phyloP scores from a whole-genome alignment of 2,797 vertebrate genomes.

The Paratrypauchen microcephalus region DNA sequence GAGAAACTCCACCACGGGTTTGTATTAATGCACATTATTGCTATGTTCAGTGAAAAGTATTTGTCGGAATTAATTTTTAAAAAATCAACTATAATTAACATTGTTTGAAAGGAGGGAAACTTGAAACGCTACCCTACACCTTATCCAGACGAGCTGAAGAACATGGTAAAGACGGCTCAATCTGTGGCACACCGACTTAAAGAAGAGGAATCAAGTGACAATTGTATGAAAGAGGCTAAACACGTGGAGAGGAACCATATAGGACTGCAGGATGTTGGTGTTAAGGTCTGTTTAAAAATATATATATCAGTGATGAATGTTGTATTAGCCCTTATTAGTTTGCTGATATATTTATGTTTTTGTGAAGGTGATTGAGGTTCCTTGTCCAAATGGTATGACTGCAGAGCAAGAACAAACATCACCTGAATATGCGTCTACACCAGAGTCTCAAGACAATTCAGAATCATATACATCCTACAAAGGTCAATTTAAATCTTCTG shows the following conservation, averaged over 20 bases:
- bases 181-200: slow-evolving; percentile 93
- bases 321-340: too few species aligned
- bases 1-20: slow-evolving; percentile 91
- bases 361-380: slow-evolving; percentile 84
- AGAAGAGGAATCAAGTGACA: slow-evolving; percentile 89
- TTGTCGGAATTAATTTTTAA: not conserved
- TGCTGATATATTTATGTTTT: not conserved
- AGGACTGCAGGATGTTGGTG: slow-evolving; percentile 85
- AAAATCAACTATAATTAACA: not conserved
- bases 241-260: slow-evolving; percentile 80
- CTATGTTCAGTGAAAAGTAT: not conserved
- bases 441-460: slow-evolving; percentile 55
- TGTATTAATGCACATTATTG: slow-evolving; percentile 47
- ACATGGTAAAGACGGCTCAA: slow-evolving; percentile 99
- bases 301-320: not conserved
- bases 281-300: slow-evolving; percentile 80
- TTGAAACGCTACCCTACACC: slow-evolving; percentile 97
- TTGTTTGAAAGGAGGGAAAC: slow-evolving; percentile 86
- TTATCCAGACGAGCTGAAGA: slow-evolving; percentile 97
- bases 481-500: slow-evolving; percentile 77
- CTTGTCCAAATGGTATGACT: slow-evolving; percentile 74
- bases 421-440: slow-evolving; percentile 53
- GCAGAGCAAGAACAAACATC: slow-evolving; percentile 74
- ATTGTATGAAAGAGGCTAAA: slow-evolving; percentile 80
- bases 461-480: slow-evolving; percentile 74